These are phyloP conservation scores for Ibidorhyncha struthersii DNA, from an alignment of 2,113 vertebrate genomes.

Conservation along the genomic window DNA sequence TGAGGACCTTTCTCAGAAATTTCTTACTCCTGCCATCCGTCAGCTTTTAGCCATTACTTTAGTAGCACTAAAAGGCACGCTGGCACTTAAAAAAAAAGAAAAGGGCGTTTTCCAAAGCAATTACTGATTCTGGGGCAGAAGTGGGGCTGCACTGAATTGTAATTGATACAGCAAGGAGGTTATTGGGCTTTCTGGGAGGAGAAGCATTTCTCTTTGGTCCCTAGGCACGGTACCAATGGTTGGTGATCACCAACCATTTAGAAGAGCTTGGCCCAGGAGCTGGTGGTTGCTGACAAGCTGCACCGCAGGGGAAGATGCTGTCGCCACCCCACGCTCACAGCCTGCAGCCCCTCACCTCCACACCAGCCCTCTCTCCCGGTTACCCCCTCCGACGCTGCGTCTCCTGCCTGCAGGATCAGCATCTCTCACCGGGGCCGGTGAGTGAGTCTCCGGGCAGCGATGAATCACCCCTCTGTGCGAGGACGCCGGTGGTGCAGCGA, in stretches of 20 bases:
- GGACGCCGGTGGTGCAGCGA: not conserved
- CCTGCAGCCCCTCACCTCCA: not conserved
- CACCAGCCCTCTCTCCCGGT: not conserved
- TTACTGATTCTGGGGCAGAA: not conserved
- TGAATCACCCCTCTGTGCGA: fast-evolving
- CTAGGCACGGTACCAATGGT: not conserved
- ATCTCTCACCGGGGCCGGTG: fast-evolving
- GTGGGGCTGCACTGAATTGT: not conserved
- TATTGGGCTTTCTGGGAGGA: not conserved
- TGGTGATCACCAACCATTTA: not conserved
- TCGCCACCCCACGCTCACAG: not conserved
- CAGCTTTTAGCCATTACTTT: not conserved
- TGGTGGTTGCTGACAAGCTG: not conserved
- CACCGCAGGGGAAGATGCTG: not conserved
- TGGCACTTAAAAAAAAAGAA: not conserved
- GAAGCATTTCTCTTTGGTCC: not conserved
- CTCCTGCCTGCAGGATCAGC: not conserved
- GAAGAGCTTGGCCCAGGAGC: not conserved
- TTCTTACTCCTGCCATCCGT: not conserved
- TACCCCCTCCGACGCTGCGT: not conserved
- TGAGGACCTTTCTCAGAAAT: not conserved
- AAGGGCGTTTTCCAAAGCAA: not conserved
- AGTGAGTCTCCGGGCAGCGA: fast-evolving
- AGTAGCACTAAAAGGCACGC: not conserved
- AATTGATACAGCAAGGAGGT: not conserved